Evolutionary conservation across 2,888 invertebrate species (phyloP).

Genomic region (Parelbella ahira): DNA sequence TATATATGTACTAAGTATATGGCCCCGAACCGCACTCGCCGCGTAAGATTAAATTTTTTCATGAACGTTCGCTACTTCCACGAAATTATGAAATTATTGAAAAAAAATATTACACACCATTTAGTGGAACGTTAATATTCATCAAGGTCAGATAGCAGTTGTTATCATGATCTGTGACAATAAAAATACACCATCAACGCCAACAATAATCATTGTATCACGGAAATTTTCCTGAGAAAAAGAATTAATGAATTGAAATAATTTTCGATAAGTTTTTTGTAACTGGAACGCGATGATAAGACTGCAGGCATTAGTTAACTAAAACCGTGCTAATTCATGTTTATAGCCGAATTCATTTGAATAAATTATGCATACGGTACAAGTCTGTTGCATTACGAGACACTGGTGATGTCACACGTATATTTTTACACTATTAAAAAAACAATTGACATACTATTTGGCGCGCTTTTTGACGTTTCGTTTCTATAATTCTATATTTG

Average conservation of each 20-base stretch:
- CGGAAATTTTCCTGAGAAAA: conserved; percentile 4
- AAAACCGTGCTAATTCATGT: conserved; percentile 9
- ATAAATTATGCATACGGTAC: conserved; percentile 60
- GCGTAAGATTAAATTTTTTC: no score
- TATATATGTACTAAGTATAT: no score
- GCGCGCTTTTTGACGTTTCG: conserved; percentile 33
- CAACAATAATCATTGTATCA: not conserved
- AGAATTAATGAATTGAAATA: not conserved
- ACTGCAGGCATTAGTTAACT: conserved; percentile 6
- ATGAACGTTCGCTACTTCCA: no score
- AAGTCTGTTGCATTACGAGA: conserved; percentile 43
- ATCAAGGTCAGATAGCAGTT: conserved; percentile 21
- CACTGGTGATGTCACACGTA: conserved; percentile 36
- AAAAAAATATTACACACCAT: no score
- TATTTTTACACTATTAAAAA: conserved; percentile 29
- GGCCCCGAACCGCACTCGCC: no score
- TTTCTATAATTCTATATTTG: conserved; percentile 27
- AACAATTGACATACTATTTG: conserved; percentile 20
- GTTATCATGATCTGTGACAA: conserved; percentile 15
- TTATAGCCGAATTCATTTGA: conserved; percentile 57
- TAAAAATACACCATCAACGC: conserved; percentile 16
- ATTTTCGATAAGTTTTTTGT: no score
- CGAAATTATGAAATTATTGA: no score
- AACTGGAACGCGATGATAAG: conserved; percentile 9
- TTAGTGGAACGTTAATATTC: conserved; percentile 5